Base-by-base conservation (phyloP, 2,113 vertebrate species). In the Nannospalax galili region DNA sequence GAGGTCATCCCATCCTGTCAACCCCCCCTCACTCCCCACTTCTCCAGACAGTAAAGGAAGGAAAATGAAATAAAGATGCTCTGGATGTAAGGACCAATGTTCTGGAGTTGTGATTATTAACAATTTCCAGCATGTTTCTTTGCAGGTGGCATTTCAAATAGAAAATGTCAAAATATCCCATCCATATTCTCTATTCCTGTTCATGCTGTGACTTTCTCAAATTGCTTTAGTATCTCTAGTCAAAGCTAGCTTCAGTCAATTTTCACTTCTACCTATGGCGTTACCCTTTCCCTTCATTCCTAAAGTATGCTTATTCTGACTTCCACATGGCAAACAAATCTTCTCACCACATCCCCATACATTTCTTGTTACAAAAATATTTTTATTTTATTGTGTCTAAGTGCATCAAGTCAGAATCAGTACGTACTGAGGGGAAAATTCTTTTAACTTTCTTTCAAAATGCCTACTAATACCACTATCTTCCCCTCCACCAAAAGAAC, bases 231-330 rank as follows among this genome's bases (percentile, higher is more conserved):
- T 73, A 58, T n/a, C 48, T 88, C 73, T 42, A 90, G 65, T 94
- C 73, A 94, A 94, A 28, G 30, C 9, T 37, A 91, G 37, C 28
- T 12, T 92, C 20, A 82, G 32, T 90, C 30, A 48, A 79, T 77
- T 92, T 92, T 40, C 42, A 84, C 20, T 62, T 65, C 19, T n/a
- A 95, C 17, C 12, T 48, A 73, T 4, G 3, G 15, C 20, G 32
- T 85, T 92, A 75, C 72, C 32, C 70, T 72, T 85, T 79, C n/a
- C 91, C n/a, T 84, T 75, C 11, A 64, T 60, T 88, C 35, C 35
- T 77, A 84, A 94, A 88, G 84, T 64, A 84, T 30, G 60, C 56
- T 81, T 52, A 62, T 79, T 95, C 62, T 74, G 52, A 78, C 56
- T 91, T 93, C n/a, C 70, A 89, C 28, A 15, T 62, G n/a, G 73